phyloP scores from a whole-genome alignment of 2,797 vertebrate genomes.

The Aeoliscus strigatus region DNA sequence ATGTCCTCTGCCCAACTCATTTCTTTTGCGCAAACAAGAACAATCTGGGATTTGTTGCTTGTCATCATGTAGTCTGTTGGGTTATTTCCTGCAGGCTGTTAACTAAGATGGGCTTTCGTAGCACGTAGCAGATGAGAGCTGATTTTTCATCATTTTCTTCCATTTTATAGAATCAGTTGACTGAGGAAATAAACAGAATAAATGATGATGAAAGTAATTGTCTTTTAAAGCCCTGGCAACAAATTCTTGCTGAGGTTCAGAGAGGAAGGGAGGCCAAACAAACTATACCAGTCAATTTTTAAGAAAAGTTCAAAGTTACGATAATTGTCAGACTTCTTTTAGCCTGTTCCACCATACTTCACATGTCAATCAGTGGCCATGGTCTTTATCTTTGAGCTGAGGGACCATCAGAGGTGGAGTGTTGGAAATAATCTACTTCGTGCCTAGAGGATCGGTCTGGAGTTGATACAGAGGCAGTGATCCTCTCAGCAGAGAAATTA shows the following conservation, averaged over 20 bases:
- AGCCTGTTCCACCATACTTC: constrained; percentile 1
- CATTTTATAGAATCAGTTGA: too few species aligned
- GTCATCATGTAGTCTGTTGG: constrained; percentile 25
- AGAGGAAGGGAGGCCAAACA: too few species aligned
- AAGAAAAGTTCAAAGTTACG: too few species aligned
- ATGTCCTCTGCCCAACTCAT: constrained; percentile 31
- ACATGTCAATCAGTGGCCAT: constrained; percentile 17
- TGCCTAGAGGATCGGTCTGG: constrained; percentile 27
- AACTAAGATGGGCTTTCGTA: too few species aligned
- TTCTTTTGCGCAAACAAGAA: constrained; percentile 33
- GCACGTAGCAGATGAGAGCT: too few species aligned
- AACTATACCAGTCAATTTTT: too few species aligned
- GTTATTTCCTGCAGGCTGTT: constrained; percentile 31
- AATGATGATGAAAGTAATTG: too few species aligned
- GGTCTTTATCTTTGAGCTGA: constrained; percentile 35
- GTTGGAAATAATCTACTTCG: constrained; percentile 52
- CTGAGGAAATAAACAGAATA: too few species aligned
- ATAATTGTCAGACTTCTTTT: too few species aligned
- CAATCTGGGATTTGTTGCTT: constrained; percentile 18
- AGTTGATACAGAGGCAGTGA: constrained; percentile 36
- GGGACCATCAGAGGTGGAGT: constrained; percentile 26
- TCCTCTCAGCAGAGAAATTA: constrained; percentile 40
- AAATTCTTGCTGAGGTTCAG: too few species aligned
- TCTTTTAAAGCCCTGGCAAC: too few species aligned
- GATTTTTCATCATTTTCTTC: constrained; percentile 40